A percentile compares a stretch with the other conserved stretches of the same genome.
These are phyloP conservation scores for Bombyx mandarina DNA, from an alignment of 1,140 invertebrate genomes.

Conservation along the genomic window DNA sequence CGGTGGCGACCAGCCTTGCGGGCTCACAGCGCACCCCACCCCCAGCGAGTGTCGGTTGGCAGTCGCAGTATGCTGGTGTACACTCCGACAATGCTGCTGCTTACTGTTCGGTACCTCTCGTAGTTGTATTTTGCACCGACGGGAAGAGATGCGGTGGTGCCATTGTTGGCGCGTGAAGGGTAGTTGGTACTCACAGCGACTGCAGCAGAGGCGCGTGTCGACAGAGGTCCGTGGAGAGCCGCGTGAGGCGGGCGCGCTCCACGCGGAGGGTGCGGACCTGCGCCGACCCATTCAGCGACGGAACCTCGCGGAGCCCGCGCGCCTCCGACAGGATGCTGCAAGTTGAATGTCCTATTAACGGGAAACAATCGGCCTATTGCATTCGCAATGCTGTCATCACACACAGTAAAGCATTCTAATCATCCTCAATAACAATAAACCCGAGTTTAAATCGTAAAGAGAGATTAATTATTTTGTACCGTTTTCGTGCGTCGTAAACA, in stretches of 20 bases:
- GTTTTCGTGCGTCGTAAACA: no score
- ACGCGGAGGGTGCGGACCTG: slow-evolving; percentile 85
- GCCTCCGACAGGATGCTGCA: slow-evolving; percentile 89
- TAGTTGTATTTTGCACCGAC: no score
- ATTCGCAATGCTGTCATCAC: not conserved
- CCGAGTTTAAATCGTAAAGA: not conserved
- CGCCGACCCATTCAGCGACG: slow-evolving; percentile 82
- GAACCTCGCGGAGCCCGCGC: slow-evolving; percentile 83
- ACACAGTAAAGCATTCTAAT: slow-evolving; percentile 5
- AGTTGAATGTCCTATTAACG: not conserved
- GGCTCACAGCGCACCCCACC: no score
- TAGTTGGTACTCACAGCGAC: slow-evolving; percentile 82
- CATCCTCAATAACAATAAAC: not conserved
- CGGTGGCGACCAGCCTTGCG: no score
- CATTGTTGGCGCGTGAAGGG: not conserved
- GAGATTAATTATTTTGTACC: no score
- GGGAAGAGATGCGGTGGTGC: no score
- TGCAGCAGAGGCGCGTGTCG: slow-evolving; percentile 81
- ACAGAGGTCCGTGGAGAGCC: slow-evolving; percentile 84
- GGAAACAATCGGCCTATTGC: not conserved
- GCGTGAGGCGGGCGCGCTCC: slow-evolving; percentile 83
- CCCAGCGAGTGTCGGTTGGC: no score
- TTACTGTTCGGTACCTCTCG: no score
- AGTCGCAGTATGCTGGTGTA: no score
- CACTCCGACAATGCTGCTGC: no score